Evolutionary conservation across 2,797 vertebrate genomes (phyloP).

Genomic region (Serranus cabrilla): DNA sequence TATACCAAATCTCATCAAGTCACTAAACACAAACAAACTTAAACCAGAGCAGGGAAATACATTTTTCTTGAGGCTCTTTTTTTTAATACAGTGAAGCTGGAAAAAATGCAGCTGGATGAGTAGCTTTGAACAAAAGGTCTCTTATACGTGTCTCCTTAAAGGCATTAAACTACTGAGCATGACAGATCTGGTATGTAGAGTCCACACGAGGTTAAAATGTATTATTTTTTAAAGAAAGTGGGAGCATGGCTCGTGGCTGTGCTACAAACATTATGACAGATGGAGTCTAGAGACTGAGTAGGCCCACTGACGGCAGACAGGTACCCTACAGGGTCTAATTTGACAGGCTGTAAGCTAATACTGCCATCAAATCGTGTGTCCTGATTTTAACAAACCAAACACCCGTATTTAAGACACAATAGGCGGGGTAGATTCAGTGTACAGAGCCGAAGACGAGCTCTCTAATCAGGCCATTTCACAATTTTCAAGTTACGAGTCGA

Average conservation of each 20-base stretch:
- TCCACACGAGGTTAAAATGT: conserved; percentile 20
- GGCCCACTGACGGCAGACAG: conserved; percentile 76
- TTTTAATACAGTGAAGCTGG: conserved; percentile 12
- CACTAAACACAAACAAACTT: conserved; percentile 5
- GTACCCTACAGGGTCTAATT: conserved; percentile 59
- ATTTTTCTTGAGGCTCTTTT: conserved; percentile 45
- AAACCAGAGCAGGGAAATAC: conserved; percentile 28
- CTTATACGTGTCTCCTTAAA: conserved; percentile 35
- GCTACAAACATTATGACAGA: conserved; percentile 66
- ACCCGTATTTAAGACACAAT: not conserved
- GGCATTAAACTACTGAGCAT: conserved; percentile 30
- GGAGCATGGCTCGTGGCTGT: conserved; percentile 25
- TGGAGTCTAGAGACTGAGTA: conserved; percentile 62
- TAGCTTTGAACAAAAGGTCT: conserved; percentile 60
- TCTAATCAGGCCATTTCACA: conserved; percentile 80
- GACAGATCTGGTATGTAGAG: conserved; percentile 39
- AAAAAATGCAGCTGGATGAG: conserved; percentile 38
- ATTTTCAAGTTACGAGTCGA: conserved; percentile 77
- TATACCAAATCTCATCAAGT: conserved; percentile 7
- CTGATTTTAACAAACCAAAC: conserved; percentile 9
- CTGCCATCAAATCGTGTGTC: conserved; percentile 19
- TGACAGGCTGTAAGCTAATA: conserved; percentile 58
- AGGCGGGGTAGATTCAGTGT: not conserved
- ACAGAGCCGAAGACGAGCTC: conserved; percentile 38
- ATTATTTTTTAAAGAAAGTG: conserved; percentile 23